Base-by-base conservation (phyloP, 1,140 invertebrate species). In the Ips nitidus region DNA sequence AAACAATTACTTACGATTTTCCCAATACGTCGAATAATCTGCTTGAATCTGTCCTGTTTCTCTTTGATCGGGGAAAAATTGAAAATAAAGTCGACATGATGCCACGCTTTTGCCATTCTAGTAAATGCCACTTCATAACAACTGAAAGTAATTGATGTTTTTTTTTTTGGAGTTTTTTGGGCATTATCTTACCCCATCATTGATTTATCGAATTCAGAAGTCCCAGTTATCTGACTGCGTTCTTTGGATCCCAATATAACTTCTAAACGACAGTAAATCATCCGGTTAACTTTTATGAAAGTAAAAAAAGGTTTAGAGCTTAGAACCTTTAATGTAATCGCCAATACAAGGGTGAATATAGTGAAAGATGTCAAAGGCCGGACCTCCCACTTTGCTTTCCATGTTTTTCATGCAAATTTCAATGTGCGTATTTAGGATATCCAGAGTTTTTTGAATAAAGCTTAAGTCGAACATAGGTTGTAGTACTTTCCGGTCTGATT, bases 291-390 rank as follows among this genome's bases (percentile, higher is more conserved):
- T 63, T 57, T 52, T 56, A n/a, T 50, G 38, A n/a, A 40, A 53
- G 7, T 63, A 36, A 22, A 22, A 22, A 22, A 22, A 22, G 22
- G 22, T n/a, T 36, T 52, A 57, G 4, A 22, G 40, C 4, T 22
- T n/a, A n/a, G n/a, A 4, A 73, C 72, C 72, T 58, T 57, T 50
- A n/a, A 73, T 71, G n/a, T 71, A 63, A 59, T 69, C 72, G 39
- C n/a, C 52, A 1, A 52, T 41, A 60, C 72, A 73, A 2, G 7
- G 3, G 5, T 56, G 52, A 7, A 69, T 65, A 6, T 52, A 1
- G n/a, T 71, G n/a, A 40, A 43, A 41, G n/a, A 71, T 55, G 60
- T 73, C 53, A 52, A 73, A 71, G 5, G 56, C 61, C 7, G 52
- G 52, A 2, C 38, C 43, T 39, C 63, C 58, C 3, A 58, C 57